Evolutionary conservation across 2,797 vertebrate species (phyloP).

Genomic region (Tangara arthus): DNA sequence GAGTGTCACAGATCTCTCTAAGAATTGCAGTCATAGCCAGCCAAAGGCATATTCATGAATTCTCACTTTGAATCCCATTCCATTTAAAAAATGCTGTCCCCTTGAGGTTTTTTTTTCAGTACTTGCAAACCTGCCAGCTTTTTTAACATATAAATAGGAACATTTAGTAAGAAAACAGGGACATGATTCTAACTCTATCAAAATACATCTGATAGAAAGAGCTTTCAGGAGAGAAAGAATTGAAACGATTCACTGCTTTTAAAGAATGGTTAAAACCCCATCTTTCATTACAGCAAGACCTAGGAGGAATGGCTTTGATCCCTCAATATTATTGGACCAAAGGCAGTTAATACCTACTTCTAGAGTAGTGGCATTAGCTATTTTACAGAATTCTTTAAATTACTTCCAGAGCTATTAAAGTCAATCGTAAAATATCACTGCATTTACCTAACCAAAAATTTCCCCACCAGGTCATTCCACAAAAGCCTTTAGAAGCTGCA

Average conservation of each 20-base stretch:
- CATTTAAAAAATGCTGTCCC: conserved; percentile 42
- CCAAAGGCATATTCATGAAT: conserved; percentile 56
- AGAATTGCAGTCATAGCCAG: neutral
- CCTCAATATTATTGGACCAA: conserved; percentile 24
- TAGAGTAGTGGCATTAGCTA: conserved; percentile 43
- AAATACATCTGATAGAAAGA: conserved; percentile 52
- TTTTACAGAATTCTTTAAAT: conserved; percentile 58
- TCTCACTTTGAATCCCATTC: conserved; percentile 51
- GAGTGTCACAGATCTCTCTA: conserved; percentile 3
- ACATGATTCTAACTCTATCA: conserved; percentile 42
- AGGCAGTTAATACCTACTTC: conserved; percentile 49
- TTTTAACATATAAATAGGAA: conserved; percentile 63
- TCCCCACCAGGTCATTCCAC: neutral
- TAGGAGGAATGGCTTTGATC: conserved; percentile 54
- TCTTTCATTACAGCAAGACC: conserved; percentile 43
- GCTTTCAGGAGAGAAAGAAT: conserved; percentile 46
- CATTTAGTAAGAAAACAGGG: conserved; percentile 56
- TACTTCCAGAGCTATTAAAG: conserved; percentile 41
- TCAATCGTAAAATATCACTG: conserved; percentile 25
- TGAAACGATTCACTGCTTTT: conserved; percentile 45
- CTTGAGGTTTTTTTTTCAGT: conserved; percentile 41
- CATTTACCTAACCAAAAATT: conserved; percentile 37
- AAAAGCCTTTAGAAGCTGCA: conserved; percentile 34
- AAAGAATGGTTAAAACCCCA: conserved; percentile 5
- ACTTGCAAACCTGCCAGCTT: conserved; percentile 50